Conservation (phyloP, 2,888 invertebrate species). For the Coelopa pilipes region DNA sequence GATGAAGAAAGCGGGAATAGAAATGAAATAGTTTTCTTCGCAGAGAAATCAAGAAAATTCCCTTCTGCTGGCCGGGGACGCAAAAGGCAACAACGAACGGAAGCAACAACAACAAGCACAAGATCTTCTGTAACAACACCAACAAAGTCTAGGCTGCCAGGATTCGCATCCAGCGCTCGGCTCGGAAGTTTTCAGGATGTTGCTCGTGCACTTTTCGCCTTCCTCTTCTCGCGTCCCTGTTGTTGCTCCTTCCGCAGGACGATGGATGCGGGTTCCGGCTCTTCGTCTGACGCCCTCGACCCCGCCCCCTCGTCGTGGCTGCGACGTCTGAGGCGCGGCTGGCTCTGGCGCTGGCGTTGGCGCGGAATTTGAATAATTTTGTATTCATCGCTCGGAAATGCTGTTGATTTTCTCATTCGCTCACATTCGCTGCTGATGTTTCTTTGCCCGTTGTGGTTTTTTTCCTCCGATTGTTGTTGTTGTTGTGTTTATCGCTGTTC, state of each 20-base stretch:
- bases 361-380: slow-evolving; percentile 27
- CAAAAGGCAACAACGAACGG: no score
- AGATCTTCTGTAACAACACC: not conserved
- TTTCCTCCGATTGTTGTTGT: no score
- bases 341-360: slow-evolving; percentile 3
- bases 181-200: slow-evolving; percentile 25
- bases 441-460: no score
- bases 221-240: not conserved
- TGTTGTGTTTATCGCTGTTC: not conserved
- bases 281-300: not conserved
- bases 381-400: slow-evolving; percentile 25
- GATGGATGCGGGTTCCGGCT: slow-evolving; percentile 27
- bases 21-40: no score
- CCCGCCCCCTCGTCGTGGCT: not conserved
- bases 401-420: not conserved
- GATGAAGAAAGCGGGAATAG: no score
- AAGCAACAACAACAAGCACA: no score
- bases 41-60: no score
- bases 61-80: no score
- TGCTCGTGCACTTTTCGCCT: not conserved
- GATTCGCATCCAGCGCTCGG: not conserved
- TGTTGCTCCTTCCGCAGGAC: slow-evolving; percentile 17
- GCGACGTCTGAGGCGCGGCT: slow-evolving; percentile 14
- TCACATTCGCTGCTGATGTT: not conserved
- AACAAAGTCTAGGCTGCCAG: not conserved